A percentile compares a stretch with the other conserved stretches of the same genome.
Conservation (phyloP, 2,113 vertebrate genomes). For the Erythrocercus mccallii region DNA sequence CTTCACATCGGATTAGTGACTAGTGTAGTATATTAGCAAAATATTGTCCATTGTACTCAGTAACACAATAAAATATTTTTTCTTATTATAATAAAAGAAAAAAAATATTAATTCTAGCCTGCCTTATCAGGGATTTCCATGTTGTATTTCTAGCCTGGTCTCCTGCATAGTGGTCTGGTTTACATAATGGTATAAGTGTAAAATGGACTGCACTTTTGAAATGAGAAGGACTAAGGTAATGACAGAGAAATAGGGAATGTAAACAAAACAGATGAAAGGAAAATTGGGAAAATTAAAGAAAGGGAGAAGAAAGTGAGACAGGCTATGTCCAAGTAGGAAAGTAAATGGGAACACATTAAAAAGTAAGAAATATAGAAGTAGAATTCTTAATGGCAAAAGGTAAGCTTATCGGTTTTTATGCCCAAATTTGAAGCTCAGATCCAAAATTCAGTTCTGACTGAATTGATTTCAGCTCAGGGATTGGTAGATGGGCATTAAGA, state of each 20-base stretch:
- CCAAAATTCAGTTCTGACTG: background rate
- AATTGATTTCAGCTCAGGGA: background rate
- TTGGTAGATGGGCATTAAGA: background rate
- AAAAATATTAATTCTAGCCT: constrained; percentile 34
- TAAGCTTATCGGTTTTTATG: background rate
- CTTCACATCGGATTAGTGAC: constrained; percentile 68
- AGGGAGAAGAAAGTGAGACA: background rate
- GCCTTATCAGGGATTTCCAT: constrained; percentile 67
- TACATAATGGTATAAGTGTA: constrained; percentile 19
- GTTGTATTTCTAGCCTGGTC: constrained; percentile 53
- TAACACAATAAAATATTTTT: constrained; percentile 53
- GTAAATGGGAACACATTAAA: background rate
- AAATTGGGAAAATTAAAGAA: background rate
- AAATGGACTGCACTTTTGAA: constrained; percentile 56
- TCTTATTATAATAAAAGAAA: constrained; percentile 41
- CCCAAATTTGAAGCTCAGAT: background rate
- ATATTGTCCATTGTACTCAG: constrained; percentile 54
- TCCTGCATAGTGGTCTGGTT: constrained; percentile 53
- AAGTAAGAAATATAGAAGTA: background rate
- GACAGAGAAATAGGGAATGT: background rate
- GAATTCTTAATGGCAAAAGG: background rate
- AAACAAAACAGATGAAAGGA: background rate
- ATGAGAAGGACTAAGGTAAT: constrained; percentile 30
- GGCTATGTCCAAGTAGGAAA: background rate
- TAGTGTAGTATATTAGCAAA: constrained; percentile 46